Base-by-base conservation (phyloP, 2,113 vertebrate genomes). In the Pedetes capensis region DNA sequence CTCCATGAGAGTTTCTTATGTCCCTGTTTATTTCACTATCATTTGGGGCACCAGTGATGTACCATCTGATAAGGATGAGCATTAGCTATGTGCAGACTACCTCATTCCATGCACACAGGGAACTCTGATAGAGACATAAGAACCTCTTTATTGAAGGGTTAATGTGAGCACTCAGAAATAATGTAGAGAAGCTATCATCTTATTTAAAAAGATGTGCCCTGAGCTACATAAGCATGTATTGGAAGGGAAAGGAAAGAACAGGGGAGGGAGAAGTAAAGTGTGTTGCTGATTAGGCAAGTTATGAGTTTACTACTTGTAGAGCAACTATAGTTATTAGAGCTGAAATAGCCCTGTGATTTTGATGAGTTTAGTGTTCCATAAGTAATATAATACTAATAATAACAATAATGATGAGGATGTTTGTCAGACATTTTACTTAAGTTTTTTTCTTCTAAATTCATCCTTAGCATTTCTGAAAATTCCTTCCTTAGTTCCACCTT, bases 81-180 rank as follows among this genome's bases (percentile, higher is more conserved):
- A 2, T 47, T 4, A 2, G 69, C 8, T 47, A 39, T 27, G 9
- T 29, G 32, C 53, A 16, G 0, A 37, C 1, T 5, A 5, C 34
- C 16, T 74, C 23, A 22, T 13, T 23, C 32, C 20, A 17, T 0
- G 12, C 1, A 17, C 34, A 63, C 23, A 39, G 4, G 25, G 23
- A 63, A 25, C 11, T 61, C n/a, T 29, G 34, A 49, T 32, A 34
- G 18, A 83, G 37, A 55, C 4, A 34, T 7, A n/a, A 55, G 20
- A 71, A 27, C 9, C 32, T 37, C 32, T 71, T 89, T 27, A 83
- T 5, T 27, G 44, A 87, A 83, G 8, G 42, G 32, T 53, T 69
- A 88, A 55, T 14, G n/a, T 53, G 78, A 64, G 34, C 3, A 32
- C n/a, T 79, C 20, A 71, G 11, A 53, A 55, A 8, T 34, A 76